Evolutionary conservation across 2,888 invertebrate genomes (phyloP).

Genomic region (Tanaodytes sp.): DNA sequence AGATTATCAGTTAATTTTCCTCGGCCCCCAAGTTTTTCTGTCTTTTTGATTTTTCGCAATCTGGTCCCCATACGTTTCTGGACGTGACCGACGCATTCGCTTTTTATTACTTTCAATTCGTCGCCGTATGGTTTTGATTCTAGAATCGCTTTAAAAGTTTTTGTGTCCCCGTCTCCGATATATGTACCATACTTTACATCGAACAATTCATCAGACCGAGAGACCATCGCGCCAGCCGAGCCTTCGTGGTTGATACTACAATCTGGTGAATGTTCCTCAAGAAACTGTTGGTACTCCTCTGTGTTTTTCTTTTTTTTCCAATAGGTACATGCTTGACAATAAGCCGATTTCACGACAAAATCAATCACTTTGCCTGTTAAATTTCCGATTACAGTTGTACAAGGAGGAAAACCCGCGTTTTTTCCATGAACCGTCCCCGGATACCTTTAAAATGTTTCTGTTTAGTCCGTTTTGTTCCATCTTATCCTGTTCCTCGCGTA

Average conservation of each 20-base stretch:
- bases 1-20: too few species aligned
- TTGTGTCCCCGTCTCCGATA: too few species aligned
- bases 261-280: slow-evolving; percentile 48
- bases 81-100: too few species aligned
- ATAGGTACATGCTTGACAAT: slow-evolving; percentile 50
- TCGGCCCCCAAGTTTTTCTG: too few species aligned
- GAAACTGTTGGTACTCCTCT: slow-evolving; percentile 48
- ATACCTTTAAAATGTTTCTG: slow-evolving; percentile 27
- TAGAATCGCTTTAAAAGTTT: too few species aligned
- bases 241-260: slow-evolving; percentile 50
- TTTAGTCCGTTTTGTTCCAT: slow-evolving; percentile 9
- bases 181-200: too few species aligned
- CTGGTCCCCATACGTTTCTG: too few species aligned
- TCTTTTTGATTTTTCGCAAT: too few species aligned
- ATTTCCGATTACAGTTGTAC: slow-evolving; percentile 13
- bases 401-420: slow-evolving; percentile 25
- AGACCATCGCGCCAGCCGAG: slow-evolving; percentile 47
- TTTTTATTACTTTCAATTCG: too few species aligned
- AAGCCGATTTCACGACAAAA: slow-evolving; percentile 53
- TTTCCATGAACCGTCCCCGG: slow-evolving; percentile 25
- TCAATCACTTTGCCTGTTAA: slow-evolving; percentile 16
- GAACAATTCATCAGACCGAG: too few species aligned
- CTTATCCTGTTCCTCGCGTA: slow-evolving; percentile 8
- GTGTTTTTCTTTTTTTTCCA: slow-evolving; percentile 42
- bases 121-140: too few species aligned